Percentiles rank a stretch among this genome's conserved stretches.
These are phyloP conservation scores for Sipunculus nudus DNA, from an alignment of 2,888 invertebrate species.

Conservation along the genomic window DNA sequence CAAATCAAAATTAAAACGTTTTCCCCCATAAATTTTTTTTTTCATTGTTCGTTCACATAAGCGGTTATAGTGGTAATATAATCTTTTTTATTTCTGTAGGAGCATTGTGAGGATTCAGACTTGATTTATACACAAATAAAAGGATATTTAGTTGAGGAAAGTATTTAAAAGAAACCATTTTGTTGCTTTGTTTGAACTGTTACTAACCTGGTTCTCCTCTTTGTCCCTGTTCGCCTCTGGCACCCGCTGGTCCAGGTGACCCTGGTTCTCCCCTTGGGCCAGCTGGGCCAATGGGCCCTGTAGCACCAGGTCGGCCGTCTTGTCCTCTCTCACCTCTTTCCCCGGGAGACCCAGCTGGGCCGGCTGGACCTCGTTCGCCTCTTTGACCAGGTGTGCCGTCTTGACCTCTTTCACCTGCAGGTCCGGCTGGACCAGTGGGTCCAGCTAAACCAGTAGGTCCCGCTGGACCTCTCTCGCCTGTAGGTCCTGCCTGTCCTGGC, in stretches of 20 bases:
- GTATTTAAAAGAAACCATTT: no score
- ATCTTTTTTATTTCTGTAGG: no score
- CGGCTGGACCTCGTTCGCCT: conserved; percentile 12
- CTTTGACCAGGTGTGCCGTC: conserved; percentile 15
- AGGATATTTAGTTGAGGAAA: no score
- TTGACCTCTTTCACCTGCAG: conserved; percentile 19
- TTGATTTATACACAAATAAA: no score
- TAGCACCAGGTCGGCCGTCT: neutral
- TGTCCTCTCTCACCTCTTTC: conserved; percentile 10
- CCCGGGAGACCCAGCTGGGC: conserved; percentile 2
- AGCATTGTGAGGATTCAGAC: no score
- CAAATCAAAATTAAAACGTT: no score
- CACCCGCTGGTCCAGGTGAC: conserved; percentile 3
- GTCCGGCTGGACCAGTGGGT: conserved; percentile 10
- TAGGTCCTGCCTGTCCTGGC: neutral
- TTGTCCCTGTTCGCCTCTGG: no score
- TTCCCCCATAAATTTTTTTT: no score
- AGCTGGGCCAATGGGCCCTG: conserved; percentile 5
- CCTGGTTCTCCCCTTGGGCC: conserved; percentile 18
- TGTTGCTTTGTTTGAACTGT: no score
- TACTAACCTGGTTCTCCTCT: conserved; percentile 10
- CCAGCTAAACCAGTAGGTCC: conserved; percentile 15
- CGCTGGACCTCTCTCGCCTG: conserved; percentile 15
- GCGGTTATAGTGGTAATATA: no score
- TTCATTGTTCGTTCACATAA: no score